phyloP scores from a whole-genome alignment of 2,113 vertebrate genomes.

The Pungitius pungitius region DNA sequence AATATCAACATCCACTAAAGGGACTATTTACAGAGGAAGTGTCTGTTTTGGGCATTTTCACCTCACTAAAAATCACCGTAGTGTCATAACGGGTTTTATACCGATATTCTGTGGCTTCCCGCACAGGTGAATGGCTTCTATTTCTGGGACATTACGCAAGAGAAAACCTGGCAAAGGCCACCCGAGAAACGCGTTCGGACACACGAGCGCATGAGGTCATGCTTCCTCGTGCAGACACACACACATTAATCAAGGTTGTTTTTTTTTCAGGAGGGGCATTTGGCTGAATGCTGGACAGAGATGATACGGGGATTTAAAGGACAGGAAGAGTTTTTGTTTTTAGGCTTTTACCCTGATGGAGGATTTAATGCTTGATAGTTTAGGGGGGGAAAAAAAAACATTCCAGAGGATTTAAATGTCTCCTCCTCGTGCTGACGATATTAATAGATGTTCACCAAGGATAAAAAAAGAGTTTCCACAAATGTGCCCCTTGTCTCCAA shows the following conservation, averaged over 20 bases:
- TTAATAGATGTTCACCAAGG: not conserved
- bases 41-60: too few species aligned
- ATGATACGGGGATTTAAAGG: constrained; percentile 39
- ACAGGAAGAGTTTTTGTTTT: not conserved
- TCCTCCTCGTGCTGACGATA: not conserved
- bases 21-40: too few species aligned
- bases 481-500: not conserved
- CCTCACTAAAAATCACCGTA: too few species aligned
- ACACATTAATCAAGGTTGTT: not conserved
- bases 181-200: constrained; percentile 25
- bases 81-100: too few species aligned
- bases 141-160: constrained; percentile 63
- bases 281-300: constrained; percentile 13
- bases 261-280: constrained; percentile 25
- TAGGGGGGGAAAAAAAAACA: not conserved
- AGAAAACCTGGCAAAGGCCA: constrained; percentile 56
- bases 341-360: constrained; percentile 25
- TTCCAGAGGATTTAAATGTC: constrained; percentile 17
- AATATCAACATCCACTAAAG: not conserved
- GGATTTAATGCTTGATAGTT: constrained; percentile 17
- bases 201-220: constrained; percentile 14
- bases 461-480: not conserved
- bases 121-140: constrained; percentile 68
- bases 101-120: not conserved
- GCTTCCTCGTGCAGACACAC: not conserved